phyloP scores from a whole-genome alignment of 2,888 invertebrate species.

The Ophion obscuratus region DNA sequence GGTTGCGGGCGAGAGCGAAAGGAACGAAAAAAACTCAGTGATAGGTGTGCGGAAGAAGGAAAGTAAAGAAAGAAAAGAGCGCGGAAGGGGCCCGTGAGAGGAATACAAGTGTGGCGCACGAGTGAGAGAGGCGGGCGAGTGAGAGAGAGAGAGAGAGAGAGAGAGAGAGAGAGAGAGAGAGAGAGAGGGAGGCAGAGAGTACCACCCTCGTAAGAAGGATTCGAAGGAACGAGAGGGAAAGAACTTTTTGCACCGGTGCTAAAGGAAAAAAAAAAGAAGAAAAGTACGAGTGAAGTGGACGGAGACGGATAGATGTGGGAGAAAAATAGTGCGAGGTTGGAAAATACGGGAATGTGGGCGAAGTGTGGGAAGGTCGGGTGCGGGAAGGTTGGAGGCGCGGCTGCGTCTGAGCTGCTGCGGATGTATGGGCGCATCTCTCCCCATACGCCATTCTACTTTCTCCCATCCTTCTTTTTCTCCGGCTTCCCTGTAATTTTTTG shows the following conservation, averaged over 20 bases:
- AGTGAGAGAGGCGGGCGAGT: not conserved
- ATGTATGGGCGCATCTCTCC: constrained; percentile 79
- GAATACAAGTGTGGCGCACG: constrained; percentile 35
- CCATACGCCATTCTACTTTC: constrained; percentile 37
- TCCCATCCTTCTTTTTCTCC: constrained; percentile 67
- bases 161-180: constrained; percentile 29
- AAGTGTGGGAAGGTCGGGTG: constrained; percentile 66
- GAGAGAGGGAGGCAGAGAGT: constrained; percentile 20
- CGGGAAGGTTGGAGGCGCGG: constrained; percentile 75
- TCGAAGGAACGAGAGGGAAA: constrained; percentile 68
- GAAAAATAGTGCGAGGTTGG: constrained; percentile 66
- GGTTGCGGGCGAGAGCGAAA: constrained; percentile 39
- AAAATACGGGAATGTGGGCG: constrained; percentile 48
- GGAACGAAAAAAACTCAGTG: constrained; percentile 41
- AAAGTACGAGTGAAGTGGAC: constrained; percentile 67
- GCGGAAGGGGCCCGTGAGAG: constrained; percentile 59
- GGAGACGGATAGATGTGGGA: constrained; percentile 69
- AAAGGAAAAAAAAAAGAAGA: constrained; percentile 27
- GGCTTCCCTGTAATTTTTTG: constrained; percentile 78
- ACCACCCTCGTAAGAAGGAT: constrained; percentile 33
- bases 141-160: constrained; percentile 16
- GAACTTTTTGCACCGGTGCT: constrained; percentile 42
- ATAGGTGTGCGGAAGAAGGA: constrained; percentile 54
- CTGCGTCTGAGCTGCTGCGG: constrained; percentile 81
- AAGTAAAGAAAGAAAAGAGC: constrained; percentile 61